Conservation (phyloP, 53 echinoderm and acorn worm species). For the Luidia sarsii region DNA sequence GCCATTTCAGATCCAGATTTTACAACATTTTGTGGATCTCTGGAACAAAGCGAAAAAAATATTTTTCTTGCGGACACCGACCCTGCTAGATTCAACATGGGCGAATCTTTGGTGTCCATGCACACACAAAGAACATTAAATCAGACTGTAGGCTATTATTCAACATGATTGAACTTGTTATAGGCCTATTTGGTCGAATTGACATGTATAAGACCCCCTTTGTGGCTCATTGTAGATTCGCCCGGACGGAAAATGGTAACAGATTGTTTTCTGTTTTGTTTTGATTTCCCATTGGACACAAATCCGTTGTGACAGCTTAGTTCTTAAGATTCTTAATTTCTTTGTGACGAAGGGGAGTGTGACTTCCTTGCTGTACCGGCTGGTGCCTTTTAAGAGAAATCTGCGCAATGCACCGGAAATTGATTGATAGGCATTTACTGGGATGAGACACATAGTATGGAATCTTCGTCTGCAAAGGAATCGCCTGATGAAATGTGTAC, state of each 20-base stretch:
- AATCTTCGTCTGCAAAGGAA: no score
- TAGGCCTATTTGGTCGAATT: no score
- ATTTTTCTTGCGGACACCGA: background rate
- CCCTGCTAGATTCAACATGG: background rate
- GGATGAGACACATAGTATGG: no score
- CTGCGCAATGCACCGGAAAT: constrained; percentile 24
- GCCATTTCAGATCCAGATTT: no score
- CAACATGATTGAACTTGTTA: constrained; percentile 44
- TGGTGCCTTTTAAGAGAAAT: constrained; percentile 2
- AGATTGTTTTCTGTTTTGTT: no score
- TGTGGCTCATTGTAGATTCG: no score
- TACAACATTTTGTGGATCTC: no score
- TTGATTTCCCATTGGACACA: no score
- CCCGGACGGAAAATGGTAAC: no score
- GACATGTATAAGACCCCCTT: no score
- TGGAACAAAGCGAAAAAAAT: no score
- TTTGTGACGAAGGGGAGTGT: constrained; percentile 20
- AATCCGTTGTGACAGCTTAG: constrained; percentile 8
- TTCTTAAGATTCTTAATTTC: constrained; percentile 26
- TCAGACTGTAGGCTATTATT: background rate
- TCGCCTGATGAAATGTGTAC: no score
- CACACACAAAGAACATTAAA: background rate
- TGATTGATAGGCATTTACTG: constrained; percentile 26
- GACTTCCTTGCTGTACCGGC: constrained; percentile 21
- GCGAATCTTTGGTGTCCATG: background rate